Conservation (phyloP, 2,797 vertebrate species). For the Peromyscus nudipes region DNA sequence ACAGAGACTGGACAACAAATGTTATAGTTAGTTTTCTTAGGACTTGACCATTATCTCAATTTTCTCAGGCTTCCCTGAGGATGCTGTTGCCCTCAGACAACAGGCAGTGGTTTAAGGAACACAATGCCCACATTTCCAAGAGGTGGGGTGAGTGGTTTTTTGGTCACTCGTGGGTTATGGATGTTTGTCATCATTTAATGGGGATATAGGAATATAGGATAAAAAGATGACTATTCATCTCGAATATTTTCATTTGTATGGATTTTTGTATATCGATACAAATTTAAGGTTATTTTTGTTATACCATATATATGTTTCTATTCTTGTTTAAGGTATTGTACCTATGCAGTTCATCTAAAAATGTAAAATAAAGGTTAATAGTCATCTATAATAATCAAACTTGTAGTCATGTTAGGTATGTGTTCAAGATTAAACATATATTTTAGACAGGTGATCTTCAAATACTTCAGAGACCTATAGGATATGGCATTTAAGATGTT, state of each 20-base stretch:
- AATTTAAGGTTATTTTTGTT: background rate
- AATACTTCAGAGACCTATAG: background rate
- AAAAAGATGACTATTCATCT: background rate
- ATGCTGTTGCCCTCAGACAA: background rate
- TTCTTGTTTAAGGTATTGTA: background rate
- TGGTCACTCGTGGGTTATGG: background rate
- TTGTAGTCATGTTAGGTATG: background rate
- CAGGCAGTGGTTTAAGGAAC: background rate
- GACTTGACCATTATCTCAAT: background rate
- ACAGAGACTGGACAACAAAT: background rate
- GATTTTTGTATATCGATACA: background rate
- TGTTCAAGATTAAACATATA: background rate
- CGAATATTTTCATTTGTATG: background rate
- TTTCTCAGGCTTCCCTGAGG: background rate
- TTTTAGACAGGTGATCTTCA: background rate
- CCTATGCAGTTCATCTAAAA: background rate
- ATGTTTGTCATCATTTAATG: background rate
- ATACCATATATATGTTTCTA: background rate
- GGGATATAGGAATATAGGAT: background rate
- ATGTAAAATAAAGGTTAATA: background rate
- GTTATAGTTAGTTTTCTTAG: background rate
- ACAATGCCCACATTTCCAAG: background rate
- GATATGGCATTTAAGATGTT: background rate
- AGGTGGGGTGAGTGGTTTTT: background rate
- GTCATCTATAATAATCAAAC: background rate